Evolutionary conservation across 2,113 vertebrate genomes (phyloP), one percentile per base, ranked within the genome.

Genomic region (Terrapene triunguis): DNA sequence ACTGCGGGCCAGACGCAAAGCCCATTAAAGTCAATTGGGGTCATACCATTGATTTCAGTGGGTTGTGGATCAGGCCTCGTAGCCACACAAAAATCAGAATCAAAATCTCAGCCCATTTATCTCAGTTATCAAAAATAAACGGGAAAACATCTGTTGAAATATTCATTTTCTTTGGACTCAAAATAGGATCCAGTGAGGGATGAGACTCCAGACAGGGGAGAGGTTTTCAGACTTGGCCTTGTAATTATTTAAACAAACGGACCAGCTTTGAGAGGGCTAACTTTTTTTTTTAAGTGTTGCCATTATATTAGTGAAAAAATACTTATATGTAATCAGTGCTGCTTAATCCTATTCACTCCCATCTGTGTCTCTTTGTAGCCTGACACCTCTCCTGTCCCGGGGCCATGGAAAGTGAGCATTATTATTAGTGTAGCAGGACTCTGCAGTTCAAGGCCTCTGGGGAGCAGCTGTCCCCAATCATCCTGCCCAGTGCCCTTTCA

Each of bases 381-480:
- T 89, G 96, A 96, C 98, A 97, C 93, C 89, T 95, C 92, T 88
- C 87, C 82, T 91, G 90, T 94, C 96, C 96, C 0, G 13, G n/a
- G 97, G 94, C 93, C 95, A 89, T 72, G 92, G 93, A 86, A 94
- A 91, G 78, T 1, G 0, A 88, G 92, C 85, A 86, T 89, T 69
- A 50, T 89, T 29, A 81, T 95, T 83, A 93, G 74, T 57, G 55
- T 11, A 79, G 83, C 55, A 92, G 0, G 79, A 82, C 88, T 87
- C 65, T 83, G 92, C 57, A 0, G 8, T 85, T 84, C 65, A 85
- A 89, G 21, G 50, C 95, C 93, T 62, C 96, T 62, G 80, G 95
- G 95, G 95, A 97, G 62, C 94, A 96, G 89, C 96, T 96, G 96
- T 97, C 97, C 95, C 87, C 94, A 96, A 1, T 94, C 93, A 97